phyloP scores from a whole-genome alignment of 2,113 vertebrate species.

The Hemiprocne comata region DNA sequence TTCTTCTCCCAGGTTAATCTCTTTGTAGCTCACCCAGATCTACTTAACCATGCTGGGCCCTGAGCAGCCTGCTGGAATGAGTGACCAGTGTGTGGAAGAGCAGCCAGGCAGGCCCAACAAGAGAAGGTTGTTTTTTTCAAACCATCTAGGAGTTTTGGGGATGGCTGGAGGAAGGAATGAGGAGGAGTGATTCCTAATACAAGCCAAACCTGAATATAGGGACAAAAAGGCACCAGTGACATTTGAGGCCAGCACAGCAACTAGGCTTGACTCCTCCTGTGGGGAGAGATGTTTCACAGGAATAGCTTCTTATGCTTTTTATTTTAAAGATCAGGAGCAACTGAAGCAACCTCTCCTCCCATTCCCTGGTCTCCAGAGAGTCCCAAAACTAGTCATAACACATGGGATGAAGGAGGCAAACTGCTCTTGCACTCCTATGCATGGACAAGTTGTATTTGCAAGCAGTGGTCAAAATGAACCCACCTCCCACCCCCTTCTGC shows the following conservation, averaged over 20 bases:
- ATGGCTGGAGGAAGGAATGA: conserved; percentile 21
- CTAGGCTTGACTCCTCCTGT: background rate
- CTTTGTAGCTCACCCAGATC: conserved; percentile 13
- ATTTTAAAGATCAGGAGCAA: background rate
- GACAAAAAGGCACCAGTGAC: background rate
- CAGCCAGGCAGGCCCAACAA: background rate
- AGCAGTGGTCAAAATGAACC: conserved; percentile 45
- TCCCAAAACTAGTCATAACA: conserved; percentile 31
- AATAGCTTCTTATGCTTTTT: background rate
- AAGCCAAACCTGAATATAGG: background rate
- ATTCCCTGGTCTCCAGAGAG: conserved; percentile 6
- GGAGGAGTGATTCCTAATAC: conserved; percentile 23
- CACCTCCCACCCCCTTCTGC: background rate
- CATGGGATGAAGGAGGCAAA: conserved; percentile 52
- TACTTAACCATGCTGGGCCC: background rate
- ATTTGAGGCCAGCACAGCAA: background rate
- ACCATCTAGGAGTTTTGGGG: conserved; percentile 9
- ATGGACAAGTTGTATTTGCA: conserved; percentile 18
- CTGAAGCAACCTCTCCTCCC: conserved; percentile 47
- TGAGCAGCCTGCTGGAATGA: background rate
- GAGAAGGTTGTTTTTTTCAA: background rate
- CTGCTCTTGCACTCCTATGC: conserved; percentile 2
- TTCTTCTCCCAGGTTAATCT: conserved; percentile 28
- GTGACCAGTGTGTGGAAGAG: background rate
- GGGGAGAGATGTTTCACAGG: background rate